Conservation (phyloP, 2,888 invertebrate species). For the Xylota segnis region DNA sequence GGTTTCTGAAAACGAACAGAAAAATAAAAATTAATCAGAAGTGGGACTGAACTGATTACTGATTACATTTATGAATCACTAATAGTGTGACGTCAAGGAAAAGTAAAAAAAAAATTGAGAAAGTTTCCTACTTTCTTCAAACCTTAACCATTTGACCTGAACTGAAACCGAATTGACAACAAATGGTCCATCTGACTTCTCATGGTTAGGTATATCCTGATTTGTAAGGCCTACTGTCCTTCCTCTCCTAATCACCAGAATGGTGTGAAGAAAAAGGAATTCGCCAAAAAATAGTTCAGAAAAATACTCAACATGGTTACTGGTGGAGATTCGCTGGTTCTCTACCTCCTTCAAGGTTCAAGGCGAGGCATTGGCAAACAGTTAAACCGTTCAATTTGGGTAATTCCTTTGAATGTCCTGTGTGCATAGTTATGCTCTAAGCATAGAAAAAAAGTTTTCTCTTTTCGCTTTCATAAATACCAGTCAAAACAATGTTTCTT, state of each 20-base stretch:
- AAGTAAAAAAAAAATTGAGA: too few relatives aligned
- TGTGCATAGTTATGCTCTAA: not conserved
- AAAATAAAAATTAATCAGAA: not conserved
- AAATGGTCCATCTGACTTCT: not conserved
- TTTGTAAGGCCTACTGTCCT: slow-evolving; percentile 9
- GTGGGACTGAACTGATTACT: not conserved
- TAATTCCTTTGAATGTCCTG: slow-evolving; percentile 28
- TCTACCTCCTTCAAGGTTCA: slow-evolving; percentile 25
- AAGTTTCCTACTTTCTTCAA: too few relatives aligned
- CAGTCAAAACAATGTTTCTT: not conserved
- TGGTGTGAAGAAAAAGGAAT: slow-evolving; percentile 19
- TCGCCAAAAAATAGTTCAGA: slow-evolving; percentile 16
- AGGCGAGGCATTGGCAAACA: slow-evolving; percentile 45
- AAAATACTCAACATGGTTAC: slow-evolving; percentile 15
- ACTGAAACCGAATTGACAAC: too few relatives aligned
- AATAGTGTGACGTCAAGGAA: not conserved
- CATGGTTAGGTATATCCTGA: not conserved
- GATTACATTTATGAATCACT: not conserved
- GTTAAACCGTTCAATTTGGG: slow-evolving; percentile 28
- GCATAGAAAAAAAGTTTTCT: not conserved
- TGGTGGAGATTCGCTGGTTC: not conserved
- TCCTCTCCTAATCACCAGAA: not conserved
- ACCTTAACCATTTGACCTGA: too few relatives aligned
- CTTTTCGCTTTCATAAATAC: slow-evolving; percentile 5
- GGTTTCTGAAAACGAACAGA: not conserved